A percentile compares a stretch with the other conserved stretches of the same genome.
These are phyloP conservation scores for Helicoverpa zea DNA, from an alignment of 1,140 invertebrate genomes.

Conservation along the genomic window DNA sequence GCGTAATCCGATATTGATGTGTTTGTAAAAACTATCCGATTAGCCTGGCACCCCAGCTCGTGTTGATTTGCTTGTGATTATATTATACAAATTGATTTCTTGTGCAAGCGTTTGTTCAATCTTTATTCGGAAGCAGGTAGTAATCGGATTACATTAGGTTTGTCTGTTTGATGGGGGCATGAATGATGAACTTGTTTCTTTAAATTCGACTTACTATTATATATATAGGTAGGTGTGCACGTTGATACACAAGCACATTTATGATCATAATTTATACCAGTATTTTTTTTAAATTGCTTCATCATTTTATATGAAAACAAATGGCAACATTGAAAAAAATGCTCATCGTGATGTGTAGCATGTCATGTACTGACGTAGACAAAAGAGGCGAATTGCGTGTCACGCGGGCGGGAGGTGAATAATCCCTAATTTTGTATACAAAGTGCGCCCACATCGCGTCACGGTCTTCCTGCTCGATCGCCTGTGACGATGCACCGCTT, in stretches of 20 bases:
- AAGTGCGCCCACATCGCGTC: conserved; percentile 68
- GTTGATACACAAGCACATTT: no score
- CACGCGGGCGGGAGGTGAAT: conserved; percentile 69
- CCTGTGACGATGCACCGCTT: conserved; percentile 62
- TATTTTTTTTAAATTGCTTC: background rate
- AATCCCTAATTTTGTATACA: conserved; percentile 83
- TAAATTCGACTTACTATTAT: no score
- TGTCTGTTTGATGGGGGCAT: background rate
- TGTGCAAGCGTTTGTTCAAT: conserved; percentile 21
- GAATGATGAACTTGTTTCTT: background rate
- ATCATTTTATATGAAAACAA: background rate
- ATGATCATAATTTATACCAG: no score
- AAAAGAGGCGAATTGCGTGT: conserved; percentile 58
- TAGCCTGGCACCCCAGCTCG: conserved; percentile 54
- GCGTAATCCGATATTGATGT: conserved; percentile 84
- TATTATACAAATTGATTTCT: conserved; percentile 47
- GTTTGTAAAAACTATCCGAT: conserved; percentile 85
- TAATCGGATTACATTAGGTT: background rate
- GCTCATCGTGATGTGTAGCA: conserved; percentile 2
- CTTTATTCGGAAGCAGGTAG: background rate
- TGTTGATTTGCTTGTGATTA: conserved; percentile 55
- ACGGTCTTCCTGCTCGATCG: conserved; percentile 62
- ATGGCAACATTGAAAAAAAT: background rate
- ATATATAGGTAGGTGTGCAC: no score
- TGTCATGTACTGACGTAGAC: conserved; percentile 41